These are phyloP conservation scores for Euphydryas editha DNA, from an alignment of 2,888 invertebrate genomes.

Conservation along the genomic window DNA sequence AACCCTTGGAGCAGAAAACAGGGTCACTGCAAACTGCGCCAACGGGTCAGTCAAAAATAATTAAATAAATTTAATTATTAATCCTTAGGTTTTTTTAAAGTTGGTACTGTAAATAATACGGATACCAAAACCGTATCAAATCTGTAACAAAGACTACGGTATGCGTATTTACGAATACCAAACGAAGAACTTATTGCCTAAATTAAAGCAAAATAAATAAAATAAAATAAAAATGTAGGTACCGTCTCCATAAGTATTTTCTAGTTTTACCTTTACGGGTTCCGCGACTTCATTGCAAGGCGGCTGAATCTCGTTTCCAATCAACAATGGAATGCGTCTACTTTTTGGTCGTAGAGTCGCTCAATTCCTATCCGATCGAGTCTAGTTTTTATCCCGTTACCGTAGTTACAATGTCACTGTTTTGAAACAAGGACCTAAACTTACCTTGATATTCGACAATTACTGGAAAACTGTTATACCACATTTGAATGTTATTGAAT, in stretches of 20 bases:
- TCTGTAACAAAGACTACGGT: no score
- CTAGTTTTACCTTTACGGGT: constrained; percentile 49
- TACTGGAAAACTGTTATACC: constrained; percentile 37
- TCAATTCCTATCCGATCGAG: constrained; percentile 36
- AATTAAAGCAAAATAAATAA: not conserved
- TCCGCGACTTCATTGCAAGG: constrained; percentile 71
- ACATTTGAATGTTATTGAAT: not conserved
- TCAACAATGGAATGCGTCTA: constrained; percentile 78
- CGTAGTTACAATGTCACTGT: constrained; percentile 49
- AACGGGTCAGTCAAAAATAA: no score
- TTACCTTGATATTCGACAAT: constrained; percentile 62
- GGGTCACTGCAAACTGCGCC: no score
- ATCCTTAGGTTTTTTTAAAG: no score
- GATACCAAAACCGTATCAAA: no score
- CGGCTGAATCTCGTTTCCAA: constrained; percentile 75
- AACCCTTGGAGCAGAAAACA: no score
- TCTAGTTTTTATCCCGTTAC: constrained; percentile 48
- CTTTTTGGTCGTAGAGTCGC: constrained; percentile 67
- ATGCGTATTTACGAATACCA: no score
- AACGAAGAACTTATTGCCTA: no score
- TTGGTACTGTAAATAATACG: no score
- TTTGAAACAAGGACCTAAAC: constrained; percentile 59
- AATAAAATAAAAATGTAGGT: constrained; percentile 36
- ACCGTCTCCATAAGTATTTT: constrained; percentile 57
- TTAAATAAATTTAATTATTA: no score